A percentile compares a stretch with the other conserved stretches of the same genome.
These are phyloP conservation scores for Lacanobia wlatinum DNA, from an alignment of 2,888 invertebrate species.

Conservation along the genomic window DNA sequence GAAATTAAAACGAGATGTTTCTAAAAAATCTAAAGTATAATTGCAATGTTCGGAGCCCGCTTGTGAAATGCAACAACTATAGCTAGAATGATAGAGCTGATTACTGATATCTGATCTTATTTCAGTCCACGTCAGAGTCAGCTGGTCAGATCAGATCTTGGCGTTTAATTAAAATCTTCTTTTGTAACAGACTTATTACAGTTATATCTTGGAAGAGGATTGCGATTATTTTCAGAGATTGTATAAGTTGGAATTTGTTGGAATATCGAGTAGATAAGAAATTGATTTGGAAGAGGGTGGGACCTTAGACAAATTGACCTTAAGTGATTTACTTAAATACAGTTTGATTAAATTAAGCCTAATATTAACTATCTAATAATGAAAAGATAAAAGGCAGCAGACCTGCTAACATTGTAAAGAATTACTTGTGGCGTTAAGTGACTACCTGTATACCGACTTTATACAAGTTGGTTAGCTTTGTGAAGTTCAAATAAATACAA, in stretches of 20 bases:
- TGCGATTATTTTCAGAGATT: constrained; percentile 25
- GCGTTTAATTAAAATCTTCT: constrained; percentile 44
- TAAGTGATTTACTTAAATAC: neutral
- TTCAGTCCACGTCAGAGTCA: constrained; percentile 45
- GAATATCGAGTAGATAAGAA: constrained; percentile 16
- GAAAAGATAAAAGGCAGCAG: too few relatives aligned
- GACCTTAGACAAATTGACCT: neutral
- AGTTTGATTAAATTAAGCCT: neutral
- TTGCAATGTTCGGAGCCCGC: too few relatives aligned
- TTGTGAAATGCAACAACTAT: neutral
- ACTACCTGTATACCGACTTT: neutral
- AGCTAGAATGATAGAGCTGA: constrained; percentile 19
- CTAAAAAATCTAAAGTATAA: too few relatives aligned
- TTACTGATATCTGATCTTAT: constrained; percentile 51
- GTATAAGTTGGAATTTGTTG: constrained; percentile 23
- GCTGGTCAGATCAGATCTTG: constrained; percentile 31
- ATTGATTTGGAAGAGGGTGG: neutral
- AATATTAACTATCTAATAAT: neutral
- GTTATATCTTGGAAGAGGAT: constrained; percentile 11
- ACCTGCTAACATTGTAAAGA: too few relatives aligned
- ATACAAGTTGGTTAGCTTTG: neutral
- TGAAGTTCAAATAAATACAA: neutral
- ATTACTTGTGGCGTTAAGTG: neutral
- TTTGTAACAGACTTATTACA: constrained; percentile 21
- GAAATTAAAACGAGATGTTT: too few relatives aligned